A percentile compares a stretch with the other conserved stretches of the same genome.
Conservation (phyloP, 2,797 vertebrate genomes). For the Takifugu ocellatus region DNA sequence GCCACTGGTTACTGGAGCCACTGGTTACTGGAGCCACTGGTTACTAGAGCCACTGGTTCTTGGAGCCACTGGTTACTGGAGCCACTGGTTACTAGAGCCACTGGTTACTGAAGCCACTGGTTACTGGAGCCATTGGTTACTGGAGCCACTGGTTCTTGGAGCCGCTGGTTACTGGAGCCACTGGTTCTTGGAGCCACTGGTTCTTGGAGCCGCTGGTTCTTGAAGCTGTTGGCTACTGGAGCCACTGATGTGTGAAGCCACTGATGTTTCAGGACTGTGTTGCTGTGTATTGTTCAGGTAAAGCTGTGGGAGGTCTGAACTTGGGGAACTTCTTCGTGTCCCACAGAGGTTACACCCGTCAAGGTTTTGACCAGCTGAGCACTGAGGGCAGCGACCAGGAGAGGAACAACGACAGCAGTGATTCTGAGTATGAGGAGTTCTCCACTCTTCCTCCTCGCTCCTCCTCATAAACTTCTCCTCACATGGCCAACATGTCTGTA, state of each 20-base stretch:
- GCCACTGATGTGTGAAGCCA: not conserved
- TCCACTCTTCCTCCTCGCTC: constrained; percentile 75
- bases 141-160: too few species aligned
- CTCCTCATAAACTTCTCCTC: constrained; percentile 41
- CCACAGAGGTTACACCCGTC: constrained; percentile 89
- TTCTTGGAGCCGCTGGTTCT: too few species aligned
- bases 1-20: not conserved
- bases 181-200: too few species aligned
- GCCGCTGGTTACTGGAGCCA: too few species aligned
- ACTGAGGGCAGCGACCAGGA: constrained; percentile 96
- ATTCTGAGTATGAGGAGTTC: constrained; percentile 94
- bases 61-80: too few species aligned
- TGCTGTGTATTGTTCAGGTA: constrained; percentile 71
- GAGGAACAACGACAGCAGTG: constrained; percentile 88
- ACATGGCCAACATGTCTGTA: constrained; percentile 80
- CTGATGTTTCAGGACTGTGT: not conserved
- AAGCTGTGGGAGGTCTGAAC: constrained; percentile 85
- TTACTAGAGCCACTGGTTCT: too few species aligned
- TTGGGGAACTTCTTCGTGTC: constrained; percentile 94
- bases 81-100: too few species aligned
- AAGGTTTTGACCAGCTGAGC: constrained; percentile 95
- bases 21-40: not conserved
- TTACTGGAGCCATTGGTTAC: too few species aligned
- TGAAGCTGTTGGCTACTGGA: too few species aligned
- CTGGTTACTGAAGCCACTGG: too few species aligned